Evolutionary conservation across 2,888 invertebrate species (phyloP).

Genomic region (Tinea semifulvella): DNA sequence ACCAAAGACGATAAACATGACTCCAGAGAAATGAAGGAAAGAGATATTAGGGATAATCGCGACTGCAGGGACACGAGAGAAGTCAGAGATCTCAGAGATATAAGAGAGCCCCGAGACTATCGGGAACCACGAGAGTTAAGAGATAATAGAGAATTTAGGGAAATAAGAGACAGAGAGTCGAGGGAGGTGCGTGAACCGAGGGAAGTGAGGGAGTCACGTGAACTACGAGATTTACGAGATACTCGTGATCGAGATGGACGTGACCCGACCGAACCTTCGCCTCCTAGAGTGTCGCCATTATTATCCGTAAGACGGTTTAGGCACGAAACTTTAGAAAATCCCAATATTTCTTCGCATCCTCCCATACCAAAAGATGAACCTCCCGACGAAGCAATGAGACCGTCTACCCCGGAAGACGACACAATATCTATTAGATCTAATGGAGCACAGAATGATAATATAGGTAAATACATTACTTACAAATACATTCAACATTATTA

Average conservation of each 20-base stretch:
- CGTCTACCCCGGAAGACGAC: conserved; percentile 68
- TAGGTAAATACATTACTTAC: no score
- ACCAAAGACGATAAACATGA: conserved; percentile 42
- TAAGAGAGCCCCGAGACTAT: conserved; percentile 30
- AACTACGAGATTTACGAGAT: conserved; percentile 42
- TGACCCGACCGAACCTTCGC: conserved; percentile 53
- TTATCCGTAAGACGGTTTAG: conserved; percentile 58
- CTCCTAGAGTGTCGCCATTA: conserved; percentile 56
- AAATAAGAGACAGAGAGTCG: conserved; percentile 38
- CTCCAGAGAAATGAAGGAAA: conserved; percentile 28
- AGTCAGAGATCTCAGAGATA: conserved; percentile 44
- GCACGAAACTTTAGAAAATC: conserved; percentile 42
- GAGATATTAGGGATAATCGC: conserved; percentile 37
- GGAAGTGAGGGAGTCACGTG: conserved; percentile 33
- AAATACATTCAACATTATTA: no score
- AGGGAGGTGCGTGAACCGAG: conserved; percentile 31
- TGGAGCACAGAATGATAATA: conserved; percentile 61
- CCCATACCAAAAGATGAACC: conserved; percentile 64
- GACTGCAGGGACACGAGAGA: conserved; percentile 28
- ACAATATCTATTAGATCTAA: conserved; percentile 63
- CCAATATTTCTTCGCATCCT: conserved; percentile 51
- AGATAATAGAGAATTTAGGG: conserved; percentile 40
- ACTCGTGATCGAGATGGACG: conserved; percentile 42
- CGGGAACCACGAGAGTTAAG: conserved; percentile 32
- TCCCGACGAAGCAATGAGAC: conserved; percentile 59